phyloP scores from a whole-genome alignment of 1,140 invertebrate species.

The Stegodyphus dumicola region DNA sequence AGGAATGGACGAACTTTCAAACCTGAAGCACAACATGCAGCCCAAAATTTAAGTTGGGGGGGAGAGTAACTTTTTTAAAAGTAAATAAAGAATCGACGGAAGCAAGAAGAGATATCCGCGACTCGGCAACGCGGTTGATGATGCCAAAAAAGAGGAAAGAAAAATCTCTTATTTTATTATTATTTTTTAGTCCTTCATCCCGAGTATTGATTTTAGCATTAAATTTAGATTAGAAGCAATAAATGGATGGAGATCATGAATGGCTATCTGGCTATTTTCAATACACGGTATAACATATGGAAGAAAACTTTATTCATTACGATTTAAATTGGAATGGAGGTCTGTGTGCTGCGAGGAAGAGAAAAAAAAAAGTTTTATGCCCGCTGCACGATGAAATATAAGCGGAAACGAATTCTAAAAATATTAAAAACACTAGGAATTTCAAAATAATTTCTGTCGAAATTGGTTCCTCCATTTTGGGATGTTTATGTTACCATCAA shows the following conservation, averaged over 20 bases:
- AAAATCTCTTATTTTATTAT: slow-evolving; percentile 22
- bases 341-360: not conserved
- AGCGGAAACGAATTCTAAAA: too few relatives aligned
- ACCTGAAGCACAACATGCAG: slow-evolving; percentile 7
- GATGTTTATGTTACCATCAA: too few relatives aligned
- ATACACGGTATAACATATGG: slow-evolving; percentile 31
- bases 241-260: slow-evolving; percentile 31
- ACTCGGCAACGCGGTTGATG: too few relatives aligned
- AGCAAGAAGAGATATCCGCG: too few relatives aligned
- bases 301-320: slow-evolving; percentile 52
- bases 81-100: too few relatives aligned
- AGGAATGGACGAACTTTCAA: slow-evolving; percentile 11
- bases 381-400: too few relatives aligned
- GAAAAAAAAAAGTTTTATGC: too few relatives aligned
- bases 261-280: slow-evolving; percentile 44
- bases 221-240: slow-evolving; percentile 58
- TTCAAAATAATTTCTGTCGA: too few relatives aligned
- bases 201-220: slow-evolving; percentile 55
- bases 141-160: not conserved
- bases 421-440: too few relatives aligned
- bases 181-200: slow-evolving; percentile 40
- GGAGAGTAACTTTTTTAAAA: too few relatives aligned
- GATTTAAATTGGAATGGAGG: slow-evolving; percentile 50
- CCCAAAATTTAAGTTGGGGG: not conserved
- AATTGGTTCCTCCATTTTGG: too few relatives aligned